A percentile compares a stretch with the other conserved stretches of the same genome.
phyloP scores from a whole-genome alignment of 2,797 vertebrate species.

The Anomalospiza imberbis region DNA sequence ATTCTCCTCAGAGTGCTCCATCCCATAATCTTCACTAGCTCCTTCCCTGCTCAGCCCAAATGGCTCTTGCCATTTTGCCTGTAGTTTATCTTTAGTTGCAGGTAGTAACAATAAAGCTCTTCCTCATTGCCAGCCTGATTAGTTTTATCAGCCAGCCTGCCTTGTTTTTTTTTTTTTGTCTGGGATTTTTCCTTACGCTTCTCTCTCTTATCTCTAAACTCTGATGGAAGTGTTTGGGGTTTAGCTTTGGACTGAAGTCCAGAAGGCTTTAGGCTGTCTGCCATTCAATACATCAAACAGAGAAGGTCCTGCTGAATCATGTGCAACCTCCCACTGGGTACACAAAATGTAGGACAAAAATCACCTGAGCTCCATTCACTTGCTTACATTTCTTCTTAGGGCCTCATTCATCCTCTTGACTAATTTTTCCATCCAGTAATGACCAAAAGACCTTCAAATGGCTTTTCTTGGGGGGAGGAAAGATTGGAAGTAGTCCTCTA shows the following conservation, averaged over 20 bases:
- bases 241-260: neutral
- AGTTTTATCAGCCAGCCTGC: neutral
- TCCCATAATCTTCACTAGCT: neutral
- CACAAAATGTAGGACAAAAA: neutral
- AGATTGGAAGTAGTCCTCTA: neutral
- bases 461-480: neutral
- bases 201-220: constrained; percentile 1
- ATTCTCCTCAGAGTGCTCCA: neutral
- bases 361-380: neutral
- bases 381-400: neutral
- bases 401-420: neutral
- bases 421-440: neutral
- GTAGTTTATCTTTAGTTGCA: constrained; percentile 25
- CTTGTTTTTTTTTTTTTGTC: neutral
- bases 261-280: neutral
- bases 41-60: neutral
- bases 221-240: neutral
- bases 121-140: neutral
- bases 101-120: constrained; percentile 38
- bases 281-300: neutral
- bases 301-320: neutral
- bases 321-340: neutral
- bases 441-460: neutral
- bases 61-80: neutral
- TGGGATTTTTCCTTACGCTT: neutral